Evolutionary conservation across 2,797 vertebrate species (phyloP).

Genomic region (Melanotaenia boesemani): DNA sequence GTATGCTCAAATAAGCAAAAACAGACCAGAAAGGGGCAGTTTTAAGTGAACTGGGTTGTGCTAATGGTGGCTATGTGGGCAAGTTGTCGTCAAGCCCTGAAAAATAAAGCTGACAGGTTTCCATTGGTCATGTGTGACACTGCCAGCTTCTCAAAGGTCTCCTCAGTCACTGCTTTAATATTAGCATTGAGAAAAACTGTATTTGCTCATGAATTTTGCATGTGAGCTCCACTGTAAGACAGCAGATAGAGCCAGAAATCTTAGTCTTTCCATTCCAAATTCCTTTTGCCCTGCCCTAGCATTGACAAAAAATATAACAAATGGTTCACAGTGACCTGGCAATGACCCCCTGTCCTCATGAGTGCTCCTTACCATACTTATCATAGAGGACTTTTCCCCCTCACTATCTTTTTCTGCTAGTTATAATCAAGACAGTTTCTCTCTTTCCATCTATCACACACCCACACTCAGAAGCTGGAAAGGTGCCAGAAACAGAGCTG

Average conservation of each 20-base stretch:
- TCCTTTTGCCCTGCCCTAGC: neutral
- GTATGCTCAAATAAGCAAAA: slow-evolving; percentile 38
- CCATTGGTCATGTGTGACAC: slow-evolving; percentile 28
- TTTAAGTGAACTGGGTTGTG: slow-evolving; percentile 1
- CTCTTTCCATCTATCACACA: slow-evolving; percentile 15
- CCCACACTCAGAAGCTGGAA: slow-evolving; percentile 41
- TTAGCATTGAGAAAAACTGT: neutral
- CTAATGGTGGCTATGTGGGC: slow-evolving; percentile 31
- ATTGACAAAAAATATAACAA: neutral
- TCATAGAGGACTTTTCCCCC: slow-evolving; percentile 32
- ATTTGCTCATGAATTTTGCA: neutral
- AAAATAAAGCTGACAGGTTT: slow-evolving; percentile 33
- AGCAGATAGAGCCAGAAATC: slow-evolving; percentile 4
- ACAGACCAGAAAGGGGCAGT: neutral
- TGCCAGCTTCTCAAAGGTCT: slow-evolving; percentile 24
- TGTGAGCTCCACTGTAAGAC: neutral
- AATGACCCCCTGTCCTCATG: neutral
- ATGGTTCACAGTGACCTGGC: slow-evolving; percentile 13
- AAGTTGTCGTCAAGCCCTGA: slow-evolving; percentile 33
- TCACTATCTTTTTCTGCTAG: slow-evolving; percentile 6
- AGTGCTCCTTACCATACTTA: slow-evolving; percentile 14
- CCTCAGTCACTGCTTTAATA: neutral
- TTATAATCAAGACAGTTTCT: slow-evolving; percentile 20
- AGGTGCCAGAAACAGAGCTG: slow-evolving; percentile 38
- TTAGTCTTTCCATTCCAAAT: slow-evolving; percentile 8